Base-by-base conservation (phyloP, 1,140 invertebrate species). In the Calliopsis andreniformis region DNA sequence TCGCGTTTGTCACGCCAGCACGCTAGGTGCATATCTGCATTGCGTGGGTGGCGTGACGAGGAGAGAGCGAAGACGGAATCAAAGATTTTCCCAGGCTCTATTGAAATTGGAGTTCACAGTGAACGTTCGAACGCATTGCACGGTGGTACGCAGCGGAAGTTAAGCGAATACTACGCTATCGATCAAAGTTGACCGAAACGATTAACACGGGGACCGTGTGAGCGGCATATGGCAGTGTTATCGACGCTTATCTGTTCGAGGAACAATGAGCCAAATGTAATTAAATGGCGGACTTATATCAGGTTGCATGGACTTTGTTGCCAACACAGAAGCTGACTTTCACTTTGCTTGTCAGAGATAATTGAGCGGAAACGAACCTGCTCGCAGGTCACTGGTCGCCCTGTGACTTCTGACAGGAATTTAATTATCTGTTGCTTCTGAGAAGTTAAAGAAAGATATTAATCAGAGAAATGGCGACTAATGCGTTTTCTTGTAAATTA, bases 1-100 rank as follows among this genome's bases (percentile, higher is more conserved):
- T 35, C 23, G 51, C 68, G 72, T 78, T 81, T 71, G 71, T 79
- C 81, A 78, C 75, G 81, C 79, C 64, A 49, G 42, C 61, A 62
- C 77, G 51, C 49, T 25, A 32, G 42, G 39, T 10, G 68, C 63
- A 63, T 64, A 53, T 76, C 77, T 58, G 73, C 63, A 67, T 80
- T 23, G 58, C 63, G 81, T 83, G 75, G 81, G 73, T 45, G 32
- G 5, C 7, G 18, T 4, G 7, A 45, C 39, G 61, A 56, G 53
- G 56, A 35, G 18, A 20, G 8, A 42, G 30, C 42, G 20, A 30
- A 43, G 43, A 49, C n/a, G n/a, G n/a, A 6, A 7, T 8, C 4
- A 3, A 5, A n/a, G 47, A 49, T 49, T 18, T 49, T 23, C 47
- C 47, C 3, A 39, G 35, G 35, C 10, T 3, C 35, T 10, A 10